phyloP scores from a whole-genome alignment of 2,888 invertebrate genomes.

The Pollenia angustigena region DNA sequence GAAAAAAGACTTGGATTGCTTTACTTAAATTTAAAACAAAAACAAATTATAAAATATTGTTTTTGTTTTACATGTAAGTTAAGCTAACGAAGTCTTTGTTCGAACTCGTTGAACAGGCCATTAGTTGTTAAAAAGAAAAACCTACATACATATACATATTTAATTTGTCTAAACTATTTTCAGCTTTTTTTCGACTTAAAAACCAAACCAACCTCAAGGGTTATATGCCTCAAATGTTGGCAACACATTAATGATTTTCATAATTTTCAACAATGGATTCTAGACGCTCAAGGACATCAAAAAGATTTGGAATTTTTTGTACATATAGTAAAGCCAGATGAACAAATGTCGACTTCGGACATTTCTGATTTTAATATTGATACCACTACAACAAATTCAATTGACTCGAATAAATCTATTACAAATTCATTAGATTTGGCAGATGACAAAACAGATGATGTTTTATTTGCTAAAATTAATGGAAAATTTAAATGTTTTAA shows the following conservation, averaged over 20 bases:
- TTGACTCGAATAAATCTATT: not conserved
- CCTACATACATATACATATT: not conserved
- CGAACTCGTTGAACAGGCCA: too few relatives aligned
- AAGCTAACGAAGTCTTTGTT: too few relatives aligned
- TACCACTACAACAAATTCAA: not conserved
- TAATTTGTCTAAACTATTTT: not conserved
- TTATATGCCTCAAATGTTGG: constrained; percentile 55
- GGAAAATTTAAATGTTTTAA: constrained; percentile 5
- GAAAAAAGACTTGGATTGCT: too few relatives aligned
- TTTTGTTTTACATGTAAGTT: too few relatives aligned
- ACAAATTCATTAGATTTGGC: not conserved
- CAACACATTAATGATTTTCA: constrained; percentile 51
- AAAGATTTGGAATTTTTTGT: constrained; percentile 22
- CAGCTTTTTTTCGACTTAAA: constrained; percentile 35
- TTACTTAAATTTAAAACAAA: too few relatives aligned
- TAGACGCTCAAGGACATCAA: constrained; percentile 35
- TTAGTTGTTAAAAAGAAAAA: too few relatives aligned
- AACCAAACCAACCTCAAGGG: not conserved
- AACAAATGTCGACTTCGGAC: not conserved
- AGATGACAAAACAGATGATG: not conserved
- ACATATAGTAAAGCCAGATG: not conserved
- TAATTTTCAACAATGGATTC: constrained; percentile 46
- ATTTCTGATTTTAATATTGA: constrained; percentile 4
- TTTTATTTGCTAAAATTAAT: not conserved
- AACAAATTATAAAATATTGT: too few relatives aligned